phyloP scores from a whole-genome alignment of 2,888 invertebrate genomes.

The Minunthozetes semirufus region DNA sequence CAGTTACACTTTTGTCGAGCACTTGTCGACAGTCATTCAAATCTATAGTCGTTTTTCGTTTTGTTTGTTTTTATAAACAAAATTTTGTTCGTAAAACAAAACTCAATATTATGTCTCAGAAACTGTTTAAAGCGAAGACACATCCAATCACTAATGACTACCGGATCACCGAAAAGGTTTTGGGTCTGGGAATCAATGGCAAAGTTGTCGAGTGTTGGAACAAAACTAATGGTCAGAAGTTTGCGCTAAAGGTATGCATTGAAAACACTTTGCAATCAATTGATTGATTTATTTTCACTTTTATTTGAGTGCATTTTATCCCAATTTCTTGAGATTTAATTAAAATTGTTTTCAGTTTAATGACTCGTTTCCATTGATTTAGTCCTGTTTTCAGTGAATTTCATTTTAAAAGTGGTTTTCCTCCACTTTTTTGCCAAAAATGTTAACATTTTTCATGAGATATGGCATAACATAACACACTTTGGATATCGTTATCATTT shows the following conservation, averaged over 20 bases:
- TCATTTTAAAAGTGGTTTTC: background rate
- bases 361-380: too few relatives aligned
- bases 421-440: background rate
- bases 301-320: background rate
- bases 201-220: slow-evolving; percentile 93
- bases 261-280: background rate
- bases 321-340: too few relatives aligned
- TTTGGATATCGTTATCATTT: background rate
- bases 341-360: too few relatives aligned
- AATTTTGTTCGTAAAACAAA: too few relatives aligned
- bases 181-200: slow-evolving; percentile 95
- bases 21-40: too few relatives aligned
- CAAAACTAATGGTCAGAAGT: slow-evolving; percentile 67
- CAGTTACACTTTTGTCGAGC: too few relatives aligned
- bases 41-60: too few relatives aligned
- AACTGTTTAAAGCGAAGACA: slow-evolving; percentile 55
- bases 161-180: slow-evolving; percentile 80
- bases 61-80: background rate
- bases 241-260: slow-evolving; percentile 74
- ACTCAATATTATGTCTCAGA: background rate
- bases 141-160: slow-evolving; percentile 81
- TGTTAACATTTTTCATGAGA: background rate
- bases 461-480: too few relatives aligned
- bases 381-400: too few relatives aligned
- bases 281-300: background rate